Conservation (phyloP, 2,797 vertebrate species). For the Apogon talboti region DNA sequence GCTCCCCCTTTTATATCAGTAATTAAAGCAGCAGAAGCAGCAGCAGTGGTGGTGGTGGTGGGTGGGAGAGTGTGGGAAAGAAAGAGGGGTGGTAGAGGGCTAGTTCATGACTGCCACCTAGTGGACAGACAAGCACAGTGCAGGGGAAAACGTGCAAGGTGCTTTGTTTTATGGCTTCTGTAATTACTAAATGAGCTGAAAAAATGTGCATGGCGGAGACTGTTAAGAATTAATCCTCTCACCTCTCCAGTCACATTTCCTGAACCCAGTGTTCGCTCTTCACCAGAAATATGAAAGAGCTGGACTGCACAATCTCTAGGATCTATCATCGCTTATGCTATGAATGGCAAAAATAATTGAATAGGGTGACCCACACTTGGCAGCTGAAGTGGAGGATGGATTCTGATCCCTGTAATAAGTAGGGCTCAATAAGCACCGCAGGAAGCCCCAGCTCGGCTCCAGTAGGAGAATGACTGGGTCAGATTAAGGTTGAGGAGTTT, state of each 20-base stretch:
- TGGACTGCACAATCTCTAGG: constrained; percentile 31
- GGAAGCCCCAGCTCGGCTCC: constrained; percentile 66
- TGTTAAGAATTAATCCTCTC: constrained; percentile 18
- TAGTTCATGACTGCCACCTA: constrained; percentile 78
- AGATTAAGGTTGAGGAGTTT: constrained; percentile 79
- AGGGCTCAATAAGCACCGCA: constrained; percentile 67
- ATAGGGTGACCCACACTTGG: constrained; percentile 69
- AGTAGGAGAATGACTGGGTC: constrained; percentile 69
- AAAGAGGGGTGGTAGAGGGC: constrained; percentile 5
- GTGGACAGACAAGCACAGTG: constrained; percentile 49
- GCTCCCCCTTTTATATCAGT: constrained; percentile 70
- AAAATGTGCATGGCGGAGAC: constrained; percentile 1
- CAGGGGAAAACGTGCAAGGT: constrained; percentile 21
- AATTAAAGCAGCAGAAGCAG: constrained; percentile 65
- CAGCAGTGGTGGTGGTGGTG: constrained; percentile 15
- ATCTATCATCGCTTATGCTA: constrained; percentile 47
- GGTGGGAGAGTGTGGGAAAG: constrained; percentile 73
- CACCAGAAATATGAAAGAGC: background rate
- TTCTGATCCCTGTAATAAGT: constrained; percentile 76
- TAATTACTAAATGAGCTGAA: background rate
- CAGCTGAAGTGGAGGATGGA: constrained; percentile 66
- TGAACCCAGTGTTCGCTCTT: constrained; percentile 4
- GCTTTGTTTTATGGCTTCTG: constrained; percentile 18
- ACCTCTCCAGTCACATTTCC: constrained; percentile 21
- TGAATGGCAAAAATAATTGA: constrained; percentile 66